Base-by-base conservation (phyloP, 1,140 invertebrate species). In the Nephotettix cincticeps region DNA sequence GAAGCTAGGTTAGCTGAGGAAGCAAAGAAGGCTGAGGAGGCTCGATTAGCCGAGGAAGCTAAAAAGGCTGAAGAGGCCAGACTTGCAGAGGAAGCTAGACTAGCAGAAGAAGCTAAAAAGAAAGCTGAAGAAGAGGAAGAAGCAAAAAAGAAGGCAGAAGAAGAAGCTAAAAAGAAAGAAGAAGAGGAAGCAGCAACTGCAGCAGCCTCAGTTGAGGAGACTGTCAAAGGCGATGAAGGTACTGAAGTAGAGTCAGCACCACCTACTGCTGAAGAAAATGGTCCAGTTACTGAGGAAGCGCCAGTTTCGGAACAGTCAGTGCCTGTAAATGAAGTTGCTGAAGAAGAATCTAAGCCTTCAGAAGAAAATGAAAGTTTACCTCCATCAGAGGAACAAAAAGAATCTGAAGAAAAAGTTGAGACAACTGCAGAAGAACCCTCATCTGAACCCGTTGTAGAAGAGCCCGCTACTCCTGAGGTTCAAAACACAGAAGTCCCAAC, bases 391-490 rank as follows among this genome's bases (percentile, higher is more conserved):
- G 45, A 68, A 4, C 14, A 14, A 29, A 19, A 47, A 21, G 72
- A 75, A 54, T 64, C 54, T 25, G 68, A 66, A 54, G 66, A 45
- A 40, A 30, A 27, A 9, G 45, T 40, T 28, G 36, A 61, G 28
- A 19, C 30, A 1, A 45, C 68, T 36, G 47, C 56, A 68, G 63
- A 73, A 61, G 69, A 51, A 47, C 70, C 69, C 1, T 65, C 67
- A 19, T 61, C 69, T 32, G 70, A 71, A 71, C 70, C 70, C 1
- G 29, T 71, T 19, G 65, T 71, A 19, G 70, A 71, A 58, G 70
- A 72, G 69, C 71, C 67, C 17, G 2, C 25, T 21, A 47, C 71
- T 14, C 67, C 68, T 9, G 58, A 54, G 45, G 40, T 30, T 32
- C 66, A 68, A 47, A 43, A 43, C 28, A 36, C 14, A 6, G 40